phyloP scores from a whole-genome alignment of 2,113 vertebrate genomes.

The Passer domesticus region DNA sequence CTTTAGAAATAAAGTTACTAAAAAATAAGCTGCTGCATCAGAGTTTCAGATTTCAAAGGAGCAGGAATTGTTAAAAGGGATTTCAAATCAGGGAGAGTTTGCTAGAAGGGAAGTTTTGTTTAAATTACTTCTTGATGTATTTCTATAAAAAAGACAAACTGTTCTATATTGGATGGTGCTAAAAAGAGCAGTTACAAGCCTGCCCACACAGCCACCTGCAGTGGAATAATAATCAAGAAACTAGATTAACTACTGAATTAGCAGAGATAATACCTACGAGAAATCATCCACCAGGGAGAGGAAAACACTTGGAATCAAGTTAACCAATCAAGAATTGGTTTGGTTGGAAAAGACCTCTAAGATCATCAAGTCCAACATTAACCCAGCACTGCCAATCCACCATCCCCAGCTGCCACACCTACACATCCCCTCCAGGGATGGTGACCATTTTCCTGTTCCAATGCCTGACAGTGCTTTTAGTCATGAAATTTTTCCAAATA shows the following conservation, averaged over 20 bases:
- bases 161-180: neutral
- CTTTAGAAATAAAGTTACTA: neutral
- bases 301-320: neutral
- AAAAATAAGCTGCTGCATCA: neutral
- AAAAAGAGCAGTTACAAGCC: slow-evolving; percentile 52
- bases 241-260: slow-evolving; percentile 45
- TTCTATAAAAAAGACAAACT: slow-evolving; percentile 39
- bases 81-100: neutral
- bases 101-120: slow-evolving; percentile 10
- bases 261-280: slow-evolving; percentile 5
- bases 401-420: neutral
- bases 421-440: neutral
- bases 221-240: slow-evolving; percentile 52
- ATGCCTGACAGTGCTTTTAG: neutral
- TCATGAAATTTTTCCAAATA: neutral
- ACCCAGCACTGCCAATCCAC: neutral
- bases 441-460: neutral
- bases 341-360: neutral
- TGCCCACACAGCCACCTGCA: slow-evolving; percentile 48
- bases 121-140: slow-evolving; percentile 15
- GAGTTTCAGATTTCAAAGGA: neutral
- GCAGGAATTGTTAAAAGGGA: neutral
- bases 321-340: neutral
- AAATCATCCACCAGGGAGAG: neutral
- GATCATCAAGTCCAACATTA: neutral